Percentiles rank a stretch among this genome's conserved stretches.
phyloP scores from a whole-genome alignment of 2,113 vertebrate genomes.

The Bucco capensis region DNA sequence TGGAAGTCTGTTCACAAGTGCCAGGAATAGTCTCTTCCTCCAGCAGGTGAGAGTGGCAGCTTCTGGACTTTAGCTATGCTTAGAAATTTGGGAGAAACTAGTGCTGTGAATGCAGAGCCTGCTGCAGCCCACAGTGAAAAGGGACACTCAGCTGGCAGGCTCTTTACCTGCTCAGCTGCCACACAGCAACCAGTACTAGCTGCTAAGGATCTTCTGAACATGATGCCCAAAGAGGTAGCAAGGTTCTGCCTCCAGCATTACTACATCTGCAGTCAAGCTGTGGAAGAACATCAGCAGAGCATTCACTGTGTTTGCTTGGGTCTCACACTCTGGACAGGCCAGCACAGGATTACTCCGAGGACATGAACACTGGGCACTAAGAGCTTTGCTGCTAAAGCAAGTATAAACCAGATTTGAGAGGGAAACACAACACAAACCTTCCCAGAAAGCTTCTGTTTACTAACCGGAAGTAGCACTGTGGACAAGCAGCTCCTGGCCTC shows the following conservation, averaged over 20 bases:
- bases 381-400: background rate
- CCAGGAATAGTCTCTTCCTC: background rate
- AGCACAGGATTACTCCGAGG: background rate
- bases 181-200: background rate
- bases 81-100: background rate
- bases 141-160: rapidly evolving
- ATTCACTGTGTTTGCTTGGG: background rate
- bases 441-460: slow-evolving; percentile 29
- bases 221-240: rapidly evolving
- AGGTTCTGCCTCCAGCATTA: background rate
- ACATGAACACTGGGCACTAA: background rate
- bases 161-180: background rate
- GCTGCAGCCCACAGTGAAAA: rapidly evolving
- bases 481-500: background rate
- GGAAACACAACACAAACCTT: slow-evolving; percentile 4
- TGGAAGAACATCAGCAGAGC: rapidly evolving
- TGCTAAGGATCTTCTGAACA: background rate
- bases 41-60: background rate
- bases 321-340: background rate
- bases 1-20: background rate
- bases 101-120: background rate
- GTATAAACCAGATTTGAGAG: background rate
- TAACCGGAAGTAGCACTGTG: background rate
- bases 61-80: background rate
- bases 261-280: background rate